These are phyloP conservation scores for Malaclemys terrapin DNA, from an alignment of 2,113 vertebrate species.

Conservation along the genomic window DNA sequence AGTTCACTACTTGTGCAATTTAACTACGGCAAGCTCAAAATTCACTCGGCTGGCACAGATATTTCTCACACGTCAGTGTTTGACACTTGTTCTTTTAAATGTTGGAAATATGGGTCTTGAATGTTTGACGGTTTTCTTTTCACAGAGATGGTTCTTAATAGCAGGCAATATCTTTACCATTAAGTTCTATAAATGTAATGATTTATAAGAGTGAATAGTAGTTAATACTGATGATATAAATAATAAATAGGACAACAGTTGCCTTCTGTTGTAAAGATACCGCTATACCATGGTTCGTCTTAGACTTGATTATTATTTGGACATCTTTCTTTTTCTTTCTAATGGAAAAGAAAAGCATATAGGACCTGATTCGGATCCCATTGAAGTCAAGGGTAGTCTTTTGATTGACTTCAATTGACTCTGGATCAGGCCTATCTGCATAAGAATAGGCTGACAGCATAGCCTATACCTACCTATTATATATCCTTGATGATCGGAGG, in stretches of 20 bases:
- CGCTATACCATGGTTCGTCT: not conserved
- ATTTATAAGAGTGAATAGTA: not conserved
- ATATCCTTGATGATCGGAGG: not conserved
- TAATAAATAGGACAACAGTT: not conserved
- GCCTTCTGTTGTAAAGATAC: not conserved
- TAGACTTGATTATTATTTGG: not conserved
- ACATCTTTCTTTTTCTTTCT: not conserved
- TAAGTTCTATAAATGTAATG: not conserved
- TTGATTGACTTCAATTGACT: conserved; percentile 1
- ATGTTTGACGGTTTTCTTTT: not conserved
- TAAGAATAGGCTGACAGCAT: not conserved
- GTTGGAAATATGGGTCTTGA: not conserved
- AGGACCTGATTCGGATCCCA: not conserved
- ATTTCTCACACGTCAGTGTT: not conserved
- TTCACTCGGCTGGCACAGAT: accelerated
- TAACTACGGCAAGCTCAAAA: not conserved
- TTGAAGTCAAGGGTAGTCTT: not conserved
- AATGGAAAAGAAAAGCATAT: not conserved
- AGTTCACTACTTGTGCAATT: not conserved
- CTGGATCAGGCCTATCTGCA: not conserved
- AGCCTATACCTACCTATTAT: conserved; percentile 35
- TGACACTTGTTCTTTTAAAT: not conserved
- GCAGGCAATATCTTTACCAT: not conserved
- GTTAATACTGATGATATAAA: not conserved
- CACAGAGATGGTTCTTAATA: not conserved